These are phyloP conservation scores for Huso huso DNA, from an alignment of 2,797 vertebrate genomes.

Conservation along the genomic window DNA sequence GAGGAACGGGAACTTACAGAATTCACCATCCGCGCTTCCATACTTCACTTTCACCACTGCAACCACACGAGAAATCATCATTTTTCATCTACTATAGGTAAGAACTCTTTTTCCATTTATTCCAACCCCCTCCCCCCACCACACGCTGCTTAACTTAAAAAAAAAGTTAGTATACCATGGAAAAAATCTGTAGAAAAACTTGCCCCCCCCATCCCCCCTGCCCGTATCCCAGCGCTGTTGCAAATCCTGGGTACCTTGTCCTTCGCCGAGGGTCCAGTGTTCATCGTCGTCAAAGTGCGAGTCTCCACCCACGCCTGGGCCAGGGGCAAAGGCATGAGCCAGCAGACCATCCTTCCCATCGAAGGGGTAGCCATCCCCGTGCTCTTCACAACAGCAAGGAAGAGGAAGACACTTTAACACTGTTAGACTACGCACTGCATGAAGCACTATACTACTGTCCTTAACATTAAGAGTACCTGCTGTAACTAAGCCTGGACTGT, in stretches of 20 bases:
- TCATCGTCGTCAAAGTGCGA: conserved; percentile 98
- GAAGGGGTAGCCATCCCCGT: conserved; percentile 95
- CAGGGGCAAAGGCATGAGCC: conserved; percentile 93
- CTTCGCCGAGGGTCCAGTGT: conserved; percentile 93
- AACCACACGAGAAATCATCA: background rate
- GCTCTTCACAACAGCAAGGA: conserved; percentile 60
- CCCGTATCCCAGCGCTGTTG: too few relatives aligned
- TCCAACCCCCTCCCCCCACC: too few relatives aligned
- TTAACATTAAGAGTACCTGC: too few relatives aligned
- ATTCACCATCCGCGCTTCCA: conserved; percentile 91
- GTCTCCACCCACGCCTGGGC: conserved; percentile 89
- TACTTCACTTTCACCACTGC: conserved; percentile 93
- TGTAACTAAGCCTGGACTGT: too few relatives aligned
- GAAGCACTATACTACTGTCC: too few relatives aligned
- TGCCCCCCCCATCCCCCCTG: too few relatives aligned
- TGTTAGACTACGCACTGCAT: too few relatives aligned
- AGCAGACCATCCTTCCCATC: conserved; percentile 95
- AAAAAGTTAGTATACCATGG: too few relatives aligned
- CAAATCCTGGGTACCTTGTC: conserved; percentile 68
- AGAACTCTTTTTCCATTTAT: too few relatives aligned
- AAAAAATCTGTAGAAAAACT: too few relatives aligned
- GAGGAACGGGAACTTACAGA: conserved; percentile 93
- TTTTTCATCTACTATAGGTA: too few relatives aligned
- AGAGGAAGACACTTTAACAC: background rate
- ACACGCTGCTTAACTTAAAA: too few relatives aligned